Conservation (phyloP, 2,113 vertebrate species). For the Varanus komodoensis region DNA sequence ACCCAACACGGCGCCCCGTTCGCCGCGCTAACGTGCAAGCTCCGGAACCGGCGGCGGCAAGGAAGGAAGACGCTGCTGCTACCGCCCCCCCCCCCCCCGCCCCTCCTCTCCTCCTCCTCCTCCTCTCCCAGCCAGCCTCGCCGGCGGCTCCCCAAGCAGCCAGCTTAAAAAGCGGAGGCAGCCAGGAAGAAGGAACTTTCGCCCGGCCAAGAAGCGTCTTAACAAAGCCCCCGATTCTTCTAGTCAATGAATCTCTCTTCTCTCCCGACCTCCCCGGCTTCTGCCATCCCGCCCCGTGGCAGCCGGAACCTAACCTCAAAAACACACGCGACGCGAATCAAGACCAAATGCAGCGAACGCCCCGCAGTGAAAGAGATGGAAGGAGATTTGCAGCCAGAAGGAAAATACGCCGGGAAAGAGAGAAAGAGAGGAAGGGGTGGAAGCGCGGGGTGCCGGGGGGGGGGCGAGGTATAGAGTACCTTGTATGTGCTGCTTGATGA, state of each 20-base stretch:
- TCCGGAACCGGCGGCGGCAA: neutral
- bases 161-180: neutral
- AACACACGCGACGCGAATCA: neutral
- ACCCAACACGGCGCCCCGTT: neutral
- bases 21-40: neutral
- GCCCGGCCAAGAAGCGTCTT: neutral
- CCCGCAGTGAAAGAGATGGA: neutral
- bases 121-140: neutral
- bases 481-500: constrained; percentile 99
- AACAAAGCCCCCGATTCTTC: constrained; percentile 23
- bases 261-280: neutral
- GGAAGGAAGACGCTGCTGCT: no score
- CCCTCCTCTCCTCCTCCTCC: neutral
- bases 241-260: neutral
- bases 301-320: neutral
- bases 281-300: neutral
- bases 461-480: constrained; percentile 75
- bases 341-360: no score
- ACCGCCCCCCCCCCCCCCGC: neutral
- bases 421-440: neutral
- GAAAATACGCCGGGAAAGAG: neutral
- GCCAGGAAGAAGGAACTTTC: constrained; percentile 5
- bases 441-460: no score
- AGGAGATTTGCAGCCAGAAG: neutral
- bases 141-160: neutral